These are phyloP conservation scores for Artibeus jamaicensis DNA, from an alignment of 2,797 vertebrate genomes.

Conservation along the genomic window DNA sequence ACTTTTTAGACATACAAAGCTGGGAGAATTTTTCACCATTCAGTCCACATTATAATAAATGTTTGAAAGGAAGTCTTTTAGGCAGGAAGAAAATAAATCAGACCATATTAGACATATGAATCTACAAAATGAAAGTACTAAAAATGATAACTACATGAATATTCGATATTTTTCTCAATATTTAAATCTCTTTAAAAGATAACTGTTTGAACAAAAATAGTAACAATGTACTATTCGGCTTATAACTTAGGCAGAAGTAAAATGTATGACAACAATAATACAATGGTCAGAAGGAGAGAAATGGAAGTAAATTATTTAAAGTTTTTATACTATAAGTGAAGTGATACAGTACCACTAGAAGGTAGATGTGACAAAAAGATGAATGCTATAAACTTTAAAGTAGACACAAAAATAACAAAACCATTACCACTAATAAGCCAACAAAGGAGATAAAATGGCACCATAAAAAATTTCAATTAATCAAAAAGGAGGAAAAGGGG, in stretches of 20 bases:
- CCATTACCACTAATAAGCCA: neutral
- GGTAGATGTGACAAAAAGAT: neutral
- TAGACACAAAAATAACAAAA: neutral
- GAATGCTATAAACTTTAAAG: neutral
- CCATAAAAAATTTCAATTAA: neutral
- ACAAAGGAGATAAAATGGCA: neutral
- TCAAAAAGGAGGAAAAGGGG: neutral
- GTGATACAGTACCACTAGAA: neutral
- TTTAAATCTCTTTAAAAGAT: too few relatives aligned
- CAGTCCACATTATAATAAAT: neutral
- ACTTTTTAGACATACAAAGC: neutral
- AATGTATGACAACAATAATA: neutral
- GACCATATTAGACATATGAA: neutral
- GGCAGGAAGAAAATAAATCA: conserved; percentile 29
- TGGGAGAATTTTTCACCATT: neutral
- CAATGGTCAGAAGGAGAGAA: neutral
- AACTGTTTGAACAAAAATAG: too few relatives aligned
- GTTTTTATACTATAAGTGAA: neutral
- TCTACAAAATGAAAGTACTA: neutral
- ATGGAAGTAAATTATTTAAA: neutral
- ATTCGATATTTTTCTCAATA: too few relatives aligned
- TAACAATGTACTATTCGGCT: too few relatives aligned
- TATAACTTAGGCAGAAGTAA: too few relatives aligned
- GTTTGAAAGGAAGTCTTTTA: neutral
- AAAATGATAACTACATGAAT: neutral